Conservation (phyloP, 2,113 vertebrate genomes). For the Hassar affinis region DNA sequence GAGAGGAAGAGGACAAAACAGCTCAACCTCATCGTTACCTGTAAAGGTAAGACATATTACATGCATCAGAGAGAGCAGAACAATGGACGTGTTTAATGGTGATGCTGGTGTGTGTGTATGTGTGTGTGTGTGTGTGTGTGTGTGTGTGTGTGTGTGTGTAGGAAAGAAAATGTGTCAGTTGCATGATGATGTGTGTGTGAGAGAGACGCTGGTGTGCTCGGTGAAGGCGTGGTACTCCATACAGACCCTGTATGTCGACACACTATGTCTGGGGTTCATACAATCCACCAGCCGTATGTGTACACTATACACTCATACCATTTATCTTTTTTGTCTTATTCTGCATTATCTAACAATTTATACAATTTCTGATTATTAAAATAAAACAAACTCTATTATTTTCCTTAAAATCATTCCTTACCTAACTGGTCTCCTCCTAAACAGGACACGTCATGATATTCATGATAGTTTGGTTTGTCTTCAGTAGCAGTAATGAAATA, state of each 20-base stretch:
- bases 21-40: neutral
- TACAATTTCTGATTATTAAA: neutral
- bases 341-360: neutral
- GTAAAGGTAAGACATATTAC: slow-evolving; percentile 40
- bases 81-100: neutral
- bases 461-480: neutral
- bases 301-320: no score
- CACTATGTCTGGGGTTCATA: neutral
- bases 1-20: neutral
- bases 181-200: neutral
- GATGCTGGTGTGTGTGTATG: neutral
- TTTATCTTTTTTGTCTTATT: neutral
- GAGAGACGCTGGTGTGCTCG: neutral
- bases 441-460: neutral
- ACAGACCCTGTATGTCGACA: neutral
- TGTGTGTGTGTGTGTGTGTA: no score
- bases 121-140: slow-evolving; percentile 10
- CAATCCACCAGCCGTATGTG: no score
- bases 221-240: slow-evolving; percentile 24
- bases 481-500: neutral
- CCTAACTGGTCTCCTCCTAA: neutral
- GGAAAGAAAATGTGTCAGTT: neutral
- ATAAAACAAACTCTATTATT: neutral
- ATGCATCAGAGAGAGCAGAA: neutral
- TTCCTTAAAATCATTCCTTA: neutral